phyloP scores from a whole-genome alignment of 2,888 invertebrate species.

The Apeira syringaria region DNA sequence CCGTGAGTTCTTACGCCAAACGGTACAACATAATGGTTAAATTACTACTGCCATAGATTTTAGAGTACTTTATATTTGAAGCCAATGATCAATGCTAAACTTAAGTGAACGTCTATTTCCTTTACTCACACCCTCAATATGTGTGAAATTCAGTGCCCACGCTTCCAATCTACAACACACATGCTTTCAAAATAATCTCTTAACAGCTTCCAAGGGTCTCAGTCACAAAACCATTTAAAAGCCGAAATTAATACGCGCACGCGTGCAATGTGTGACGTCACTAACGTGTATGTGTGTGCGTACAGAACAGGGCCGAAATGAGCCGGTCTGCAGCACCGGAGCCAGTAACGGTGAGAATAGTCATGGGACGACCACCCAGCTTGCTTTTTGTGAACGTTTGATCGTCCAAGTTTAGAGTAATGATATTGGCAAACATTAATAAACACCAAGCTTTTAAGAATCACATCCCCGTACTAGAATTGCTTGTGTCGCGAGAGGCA shows the following conservation, averaged over 20 bases:
- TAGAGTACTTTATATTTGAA: too few species aligned
- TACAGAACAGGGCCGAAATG: slow-evolving; percentile 76
- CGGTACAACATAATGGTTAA: too few species aligned
- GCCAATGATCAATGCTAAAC: too few species aligned
- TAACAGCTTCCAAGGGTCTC: background rate
- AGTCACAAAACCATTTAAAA: background rate
- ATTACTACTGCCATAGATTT: too few species aligned
- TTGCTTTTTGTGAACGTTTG: slow-evolving; percentile 28
- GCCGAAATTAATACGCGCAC: slow-evolving; percentile 3
- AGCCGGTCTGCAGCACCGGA: slow-evolving; percentile 67
- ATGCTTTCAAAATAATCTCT: background rate
- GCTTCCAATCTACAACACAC: background rate
- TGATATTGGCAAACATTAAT: too few species aligned
- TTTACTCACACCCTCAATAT: background rate
- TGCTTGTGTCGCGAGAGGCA: too few species aligned
- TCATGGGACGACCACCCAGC: slow-evolving; percentile 22
- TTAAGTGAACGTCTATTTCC: background rate
- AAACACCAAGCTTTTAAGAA: too few species aligned
- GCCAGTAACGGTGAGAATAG: slow-evolving; percentile 65
- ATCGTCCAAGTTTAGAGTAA: too few species aligned
- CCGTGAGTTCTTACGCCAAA: too few species aligned
- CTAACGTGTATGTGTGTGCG: slow-evolving; percentile 50
- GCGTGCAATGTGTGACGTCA: slow-evolving; percentile 24
- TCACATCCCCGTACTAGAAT: too few species aligned
- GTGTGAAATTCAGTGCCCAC: background rate